Evolutionary conservation across 2,113 vertebrate species (phyloP).

Genomic region (Blennius ocellaris): DNA sequence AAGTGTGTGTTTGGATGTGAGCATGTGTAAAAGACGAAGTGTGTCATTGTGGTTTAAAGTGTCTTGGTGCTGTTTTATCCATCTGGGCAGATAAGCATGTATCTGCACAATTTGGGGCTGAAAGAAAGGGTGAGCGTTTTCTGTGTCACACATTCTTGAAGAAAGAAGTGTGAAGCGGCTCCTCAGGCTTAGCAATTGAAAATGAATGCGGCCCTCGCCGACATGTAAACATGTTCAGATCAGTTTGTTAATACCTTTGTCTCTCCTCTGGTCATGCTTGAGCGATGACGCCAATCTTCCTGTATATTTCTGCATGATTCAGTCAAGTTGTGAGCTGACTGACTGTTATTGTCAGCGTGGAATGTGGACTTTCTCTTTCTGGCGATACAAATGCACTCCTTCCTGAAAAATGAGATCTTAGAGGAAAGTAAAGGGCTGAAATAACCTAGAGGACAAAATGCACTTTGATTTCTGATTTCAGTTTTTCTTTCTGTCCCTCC

Average conservation of each 20-base stretch:
- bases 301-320: too few species aligned
- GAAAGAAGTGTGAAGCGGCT: constrained; percentile 42
- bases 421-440: constrained; percentile 38
- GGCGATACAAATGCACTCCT: not conserved
- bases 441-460: constrained; percentile 35
- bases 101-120: constrained; percentile 15
- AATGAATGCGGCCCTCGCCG: constrained; percentile 21
- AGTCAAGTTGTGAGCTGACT: not conserved
- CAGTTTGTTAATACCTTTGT: not conserved
- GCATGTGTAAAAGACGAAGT: not conserved
- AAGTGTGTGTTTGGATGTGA: constrained; percentile 3
- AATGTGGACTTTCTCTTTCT: not conserved
- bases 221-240: constrained; percentile 40
- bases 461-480: constrained; percentile 48
- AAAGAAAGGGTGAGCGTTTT: constrained; percentile 35
- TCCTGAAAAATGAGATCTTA: constrained; percentile 11
- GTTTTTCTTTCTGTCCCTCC: constrained; percentile 33
- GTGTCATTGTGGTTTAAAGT: not conserved
- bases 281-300: not conserved
- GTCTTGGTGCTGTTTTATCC: constrained; percentile 11
- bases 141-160: constrained; percentile 63
- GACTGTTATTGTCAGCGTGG: not conserved
- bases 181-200: constrained; percentile 26
- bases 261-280: not conserved
- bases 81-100: not conserved